A percentile compares a stretch with the other conserved stretches of the same genome.
These are phyloP conservation scores for Yponomeuta malinellus DNA, from an alignment of 2,888 invertebrate genomes.

Conservation along the genomic window DNA sequence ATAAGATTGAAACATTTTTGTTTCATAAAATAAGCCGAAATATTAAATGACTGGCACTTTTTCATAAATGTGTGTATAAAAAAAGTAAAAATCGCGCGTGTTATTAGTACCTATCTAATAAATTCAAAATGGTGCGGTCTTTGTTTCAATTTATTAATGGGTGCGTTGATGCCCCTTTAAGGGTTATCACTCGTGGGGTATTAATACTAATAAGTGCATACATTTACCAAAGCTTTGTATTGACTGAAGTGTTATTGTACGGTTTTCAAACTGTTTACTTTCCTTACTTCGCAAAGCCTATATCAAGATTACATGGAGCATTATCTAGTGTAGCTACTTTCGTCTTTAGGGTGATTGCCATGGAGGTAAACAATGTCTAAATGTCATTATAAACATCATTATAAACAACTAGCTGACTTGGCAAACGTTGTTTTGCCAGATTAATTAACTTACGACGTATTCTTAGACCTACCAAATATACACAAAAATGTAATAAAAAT, in stretches of 20 bases:
- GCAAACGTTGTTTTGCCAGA: no score
- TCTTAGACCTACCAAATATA: no score
- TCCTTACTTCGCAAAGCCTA: slow-evolving; percentile 43
- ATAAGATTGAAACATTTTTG: not conserved
- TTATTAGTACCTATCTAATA: no score
- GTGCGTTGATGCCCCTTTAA: slow-evolving; percentile 44
- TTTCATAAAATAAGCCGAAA: no score
- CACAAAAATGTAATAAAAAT: no score
- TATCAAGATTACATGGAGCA: slow-evolving; percentile 28
- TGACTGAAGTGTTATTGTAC: slow-evolving; percentile 58
- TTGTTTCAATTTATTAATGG: slow-evolving; percentile 33
- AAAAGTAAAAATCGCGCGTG: not conserved
- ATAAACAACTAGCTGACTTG: no score
- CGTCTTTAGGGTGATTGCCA: slow-evolving; percentile 33
- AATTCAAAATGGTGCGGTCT: slow-evolving; percentile 35
- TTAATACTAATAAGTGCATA: slow-evolving; percentile 51
- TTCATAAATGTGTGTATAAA: not conserved
- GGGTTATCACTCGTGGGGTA: slow-evolving; percentile 44
- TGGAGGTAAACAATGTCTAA: slow-evolving; percentile 37
- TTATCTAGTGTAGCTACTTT: slow-evolving; percentile 26
- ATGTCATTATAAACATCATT: no score
- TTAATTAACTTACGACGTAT: no score
- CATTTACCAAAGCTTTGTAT: slow-evolving; percentile 57
- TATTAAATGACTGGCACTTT: not conserved
- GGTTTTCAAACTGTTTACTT: slow-evolving; percentile 56